Evolutionary conservation across 1,140 invertebrate genomes (phyloP).

Genomic region (Leptopilina boulardi): DNA sequence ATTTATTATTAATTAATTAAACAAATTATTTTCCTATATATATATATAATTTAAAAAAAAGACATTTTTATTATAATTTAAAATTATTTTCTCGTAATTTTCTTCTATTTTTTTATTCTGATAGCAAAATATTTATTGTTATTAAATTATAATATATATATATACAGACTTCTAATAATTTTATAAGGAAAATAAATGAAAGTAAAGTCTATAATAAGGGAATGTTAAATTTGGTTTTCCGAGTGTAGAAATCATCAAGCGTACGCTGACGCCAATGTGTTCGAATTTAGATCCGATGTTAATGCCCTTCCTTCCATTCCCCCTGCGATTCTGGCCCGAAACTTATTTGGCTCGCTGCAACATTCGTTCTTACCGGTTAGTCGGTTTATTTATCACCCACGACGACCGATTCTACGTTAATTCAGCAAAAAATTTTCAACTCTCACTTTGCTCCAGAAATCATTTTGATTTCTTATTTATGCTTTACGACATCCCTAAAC

Average conservation of each 20-base stretch:
- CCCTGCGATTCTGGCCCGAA: conserved; percentile 57
- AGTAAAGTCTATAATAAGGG: neutral
- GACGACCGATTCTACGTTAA: conserved; percentile 5
- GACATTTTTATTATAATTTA: too few relatives aligned
- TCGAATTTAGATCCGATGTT: conserved; percentile 69
- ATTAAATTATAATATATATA: too few relatives aligned
- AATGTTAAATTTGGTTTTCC: conserved; percentile 20
- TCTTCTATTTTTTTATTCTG: too few relatives aligned
- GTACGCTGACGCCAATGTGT: conserved; percentile 23
- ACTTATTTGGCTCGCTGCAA: conserved; percentile 63
- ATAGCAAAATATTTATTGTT: too few relatives aligned
- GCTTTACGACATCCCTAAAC: conserved; percentile 7
- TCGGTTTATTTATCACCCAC: neutral
- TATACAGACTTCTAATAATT: too few relatives aligned
- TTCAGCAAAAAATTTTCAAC: conserved; percentile 21
- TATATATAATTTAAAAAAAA: too few relatives aligned
- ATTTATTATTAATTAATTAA: too few relatives aligned
- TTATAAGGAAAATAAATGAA: neutral
- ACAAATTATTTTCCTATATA: too few relatives aligned
- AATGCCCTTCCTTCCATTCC: conserved; percentile 62
- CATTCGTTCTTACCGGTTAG: conserved; percentile 43
- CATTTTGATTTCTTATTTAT: neutral
- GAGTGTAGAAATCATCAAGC: conserved; percentile 8
- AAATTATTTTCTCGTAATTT: too few relatives aligned
- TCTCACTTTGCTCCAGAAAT: conserved; percentile 25